These are phyloP conservation scores for Paramormyrops kingsleyae DNA, from an alignment of 2,113 vertebrate genomes.

Conservation along the genomic window DNA sequence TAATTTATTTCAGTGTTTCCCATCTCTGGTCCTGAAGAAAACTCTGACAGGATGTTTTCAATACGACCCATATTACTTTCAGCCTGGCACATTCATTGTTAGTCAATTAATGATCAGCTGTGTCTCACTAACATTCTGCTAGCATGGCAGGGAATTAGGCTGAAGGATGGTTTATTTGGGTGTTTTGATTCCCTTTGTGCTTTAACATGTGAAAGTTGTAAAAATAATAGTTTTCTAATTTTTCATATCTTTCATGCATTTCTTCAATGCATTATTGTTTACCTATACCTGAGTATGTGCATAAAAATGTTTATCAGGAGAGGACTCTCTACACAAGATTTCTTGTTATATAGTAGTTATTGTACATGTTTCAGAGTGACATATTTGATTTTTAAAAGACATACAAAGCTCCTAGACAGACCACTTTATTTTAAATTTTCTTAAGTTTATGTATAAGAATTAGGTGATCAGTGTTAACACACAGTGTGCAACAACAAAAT, in stretches of 20 bases:
- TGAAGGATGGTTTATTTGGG: not conserved
- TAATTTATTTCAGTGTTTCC: not conserved
- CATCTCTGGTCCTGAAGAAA: not conserved
- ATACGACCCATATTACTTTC: not conserved
- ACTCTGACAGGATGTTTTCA: not conserved
- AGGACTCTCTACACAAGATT: not conserved
- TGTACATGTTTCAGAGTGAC: not conserved
- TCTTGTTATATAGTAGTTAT: not conserved
- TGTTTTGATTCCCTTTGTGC: not conserved
- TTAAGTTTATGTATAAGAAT: not conserved
- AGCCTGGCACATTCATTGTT: not conserved
- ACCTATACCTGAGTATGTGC: not conserved
- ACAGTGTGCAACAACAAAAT: too few species aligned
- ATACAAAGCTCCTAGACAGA: not conserved
- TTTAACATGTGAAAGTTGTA: not conserved
- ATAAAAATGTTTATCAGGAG: not conserved
- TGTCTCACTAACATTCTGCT: not conserved
- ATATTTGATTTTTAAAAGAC: not conserved
- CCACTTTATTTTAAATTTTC: not conserved
- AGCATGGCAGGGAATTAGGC: not conserved
- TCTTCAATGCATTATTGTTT: not conserved
- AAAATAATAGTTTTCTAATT: not conserved
- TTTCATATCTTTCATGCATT: not conserved
- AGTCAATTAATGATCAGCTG: not conserved
- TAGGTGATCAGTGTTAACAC: too few species aligned